Conservation (phyloP, 2,888 invertebrate species). For the Sarcophaga subvicina region DNA sequence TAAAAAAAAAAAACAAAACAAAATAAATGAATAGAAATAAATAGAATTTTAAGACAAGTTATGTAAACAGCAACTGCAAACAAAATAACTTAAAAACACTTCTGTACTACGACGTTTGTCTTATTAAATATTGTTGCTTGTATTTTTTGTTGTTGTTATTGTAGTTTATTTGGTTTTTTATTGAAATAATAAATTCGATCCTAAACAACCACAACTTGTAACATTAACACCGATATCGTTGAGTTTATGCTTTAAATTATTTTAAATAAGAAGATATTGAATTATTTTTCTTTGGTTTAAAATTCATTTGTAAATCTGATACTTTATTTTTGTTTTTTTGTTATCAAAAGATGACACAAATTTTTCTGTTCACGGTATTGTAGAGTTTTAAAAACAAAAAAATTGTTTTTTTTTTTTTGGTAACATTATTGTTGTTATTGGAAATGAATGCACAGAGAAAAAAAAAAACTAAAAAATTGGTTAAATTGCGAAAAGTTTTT, state of each 20-base stretch:
- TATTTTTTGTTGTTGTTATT: background rate
- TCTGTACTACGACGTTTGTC: background rate
- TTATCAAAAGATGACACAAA: constrained; percentile 42
- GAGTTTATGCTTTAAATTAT: background rate
- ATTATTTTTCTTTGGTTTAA: background rate
- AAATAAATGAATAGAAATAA: background rate
- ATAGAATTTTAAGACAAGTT: constrained; percentile 2
- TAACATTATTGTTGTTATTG: background rate
- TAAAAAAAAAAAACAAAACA: background rate
- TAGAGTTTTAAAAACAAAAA: background rate
- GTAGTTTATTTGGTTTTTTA: background rate
- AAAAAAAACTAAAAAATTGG: constrained; percentile 1
- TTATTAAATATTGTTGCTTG: background rate
- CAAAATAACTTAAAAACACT: constrained; percentile 17
- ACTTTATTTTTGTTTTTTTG: constrained; percentile 18
- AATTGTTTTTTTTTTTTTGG: background rate
- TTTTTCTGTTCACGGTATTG: background rate
- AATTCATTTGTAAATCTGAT: constrained; percentile 42
- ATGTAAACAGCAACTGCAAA: background rate
- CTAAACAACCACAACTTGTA: constrained; percentile 13
- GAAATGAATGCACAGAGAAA: background rate
- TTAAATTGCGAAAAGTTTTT: constrained; percentile 33
- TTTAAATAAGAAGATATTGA: background rate
- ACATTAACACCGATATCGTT: background rate
- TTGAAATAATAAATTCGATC: constrained; percentile 25